phyloP scores from a whole-genome alignment of 2,888 invertebrate species.

The Pterostichus madidus region DNA sequence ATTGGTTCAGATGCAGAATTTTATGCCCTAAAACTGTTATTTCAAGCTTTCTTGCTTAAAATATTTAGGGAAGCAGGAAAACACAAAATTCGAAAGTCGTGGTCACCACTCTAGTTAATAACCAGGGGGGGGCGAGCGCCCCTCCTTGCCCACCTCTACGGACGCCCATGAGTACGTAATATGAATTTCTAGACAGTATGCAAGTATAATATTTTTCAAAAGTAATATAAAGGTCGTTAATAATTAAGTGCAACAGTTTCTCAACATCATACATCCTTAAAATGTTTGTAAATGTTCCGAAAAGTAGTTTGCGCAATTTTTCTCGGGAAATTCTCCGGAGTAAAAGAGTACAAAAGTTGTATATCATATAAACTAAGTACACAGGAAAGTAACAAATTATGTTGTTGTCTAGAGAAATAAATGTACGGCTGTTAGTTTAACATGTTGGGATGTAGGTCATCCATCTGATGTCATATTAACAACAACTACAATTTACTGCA shows the following conservation, averaged over 20 bases:
- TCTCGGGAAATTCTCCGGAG: neutral
- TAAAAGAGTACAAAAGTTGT: conserved; percentile 11
- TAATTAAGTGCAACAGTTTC: conserved; percentile 23
- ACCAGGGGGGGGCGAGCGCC: too few relatives aligned
- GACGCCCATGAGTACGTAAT: too few relatives aligned
- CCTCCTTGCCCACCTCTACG: too few relatives aligned
- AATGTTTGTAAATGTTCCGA: conserved; percentile 16
- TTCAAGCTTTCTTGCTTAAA: too few relatives aligned
- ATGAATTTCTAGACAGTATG: too few relatives aligned
- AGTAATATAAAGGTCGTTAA: neutral
- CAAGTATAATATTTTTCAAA: too few relatives aligned
- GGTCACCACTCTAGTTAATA: too few relatives aligned
- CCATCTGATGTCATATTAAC: conserved; percentile 18
- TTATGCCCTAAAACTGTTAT: too few relatives aligned
- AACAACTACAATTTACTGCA: conserved; percentile 8
- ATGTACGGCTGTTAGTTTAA: conserved; percentile 1
- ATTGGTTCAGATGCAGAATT: too few relatives aligned
- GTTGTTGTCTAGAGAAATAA: conserved; percentile 20
- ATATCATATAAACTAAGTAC: conserved; percentile 16
- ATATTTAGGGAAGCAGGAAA: too few relatives aligned
- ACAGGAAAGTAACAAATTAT: conserved; percentile 27
- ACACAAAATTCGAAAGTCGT: too few relatives aligned
- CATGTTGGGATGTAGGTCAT: conserved; percentile 17
- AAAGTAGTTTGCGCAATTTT: conserved; percentile 24
- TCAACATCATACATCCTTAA: neutral